Evolutionary conservation across 1,140 invertebrate species (phyloP), one percentile per base, ranked within the genome.

Genomic region (Lineus longissimus): DNA sequence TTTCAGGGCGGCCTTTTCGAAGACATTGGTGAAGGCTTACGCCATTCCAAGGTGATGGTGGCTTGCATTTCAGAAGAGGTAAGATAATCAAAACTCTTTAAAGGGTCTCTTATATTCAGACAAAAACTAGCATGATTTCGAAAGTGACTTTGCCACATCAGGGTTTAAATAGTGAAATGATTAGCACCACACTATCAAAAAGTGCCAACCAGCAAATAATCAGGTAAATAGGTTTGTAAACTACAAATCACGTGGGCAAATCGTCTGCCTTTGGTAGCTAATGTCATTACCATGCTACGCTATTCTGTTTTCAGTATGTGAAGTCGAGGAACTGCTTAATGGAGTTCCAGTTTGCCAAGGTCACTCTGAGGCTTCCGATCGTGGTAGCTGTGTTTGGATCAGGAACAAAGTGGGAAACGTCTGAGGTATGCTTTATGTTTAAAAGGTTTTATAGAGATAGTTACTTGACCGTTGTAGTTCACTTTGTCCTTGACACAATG

Each of bases 61-160:
- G 76, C 78, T 7, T 81, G 73, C 68, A 73, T 81, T 2, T 81
- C 80, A 0, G 73, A 80, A 73, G 76, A 81, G 70, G 78, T 80
- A 67, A n/a, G 27, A 7, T 4, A 7, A 23, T 9, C 25, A 43
- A 13, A 13, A 19, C 40, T 43, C 11, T 43, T 43, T 43, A 43
- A n/a, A n/a, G n/a, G n/a, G n/a, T n/a, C n/a, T n/a, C n/a, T 43
- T 43, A 43, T 43, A 13, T 11, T 43, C 19, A 43, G 40, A 13
- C 40, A 43, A 11, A n/a, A n/a, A n/a, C n/a, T n/a, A n/a, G n/a
- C n/a, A n/a, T n/a, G n/a, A n/a, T n/a, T n/a, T n/a, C n/a, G n/a
- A n/a, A n/a, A n/a, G n/a, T n/a, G n/a, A n/a, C n/a, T n/a, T n/a
- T n/a, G n/a, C n/a, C n/a, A n/a, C n/a, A n/a, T n/a, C n/a, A n/a